phyloP scores from a whole-genome alignment of 2,113 vertebrate genomes.

The Ceyx melanurus region DNA sequence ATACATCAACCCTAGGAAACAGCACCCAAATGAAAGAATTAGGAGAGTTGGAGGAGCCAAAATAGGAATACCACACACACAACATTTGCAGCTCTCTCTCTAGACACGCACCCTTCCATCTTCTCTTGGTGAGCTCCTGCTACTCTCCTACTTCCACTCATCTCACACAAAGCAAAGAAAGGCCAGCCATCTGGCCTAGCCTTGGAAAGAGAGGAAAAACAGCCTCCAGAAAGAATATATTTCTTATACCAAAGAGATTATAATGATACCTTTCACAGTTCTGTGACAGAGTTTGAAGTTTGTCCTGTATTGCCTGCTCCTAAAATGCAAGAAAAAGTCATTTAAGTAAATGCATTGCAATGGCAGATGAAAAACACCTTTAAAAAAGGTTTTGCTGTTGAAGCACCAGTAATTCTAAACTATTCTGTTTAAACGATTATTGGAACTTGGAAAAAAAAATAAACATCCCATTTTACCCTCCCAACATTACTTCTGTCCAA shows the following conservation, averaged over 20 bases:
- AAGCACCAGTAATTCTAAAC: neutral
- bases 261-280: constrained; percentile 87
- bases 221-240: neutral
- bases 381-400: neutral
- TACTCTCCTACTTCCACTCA: neutral
- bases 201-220: neutral
- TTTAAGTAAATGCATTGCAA: neutral
- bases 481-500: neutral
- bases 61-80: neutral
- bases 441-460: neutral
- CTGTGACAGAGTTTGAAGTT: constrained; percentile 76
- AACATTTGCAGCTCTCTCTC: neutral
- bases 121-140: neutral
- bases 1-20: neutral
- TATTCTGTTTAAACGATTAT: neutral
- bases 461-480: neutral
- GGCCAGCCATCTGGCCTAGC: neutral
- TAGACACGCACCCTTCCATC: neutral
- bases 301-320: constrained; percentile 84
- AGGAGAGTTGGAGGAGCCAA: neutral
- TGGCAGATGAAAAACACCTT: neutral
- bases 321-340: constrained; percentile 60
- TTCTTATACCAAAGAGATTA: neutral
- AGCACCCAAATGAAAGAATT: neutral
- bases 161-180: neutral